phyloP scores from a whole-genome alignment of 2,113 vertebrate genomes.

The Puma concolor region DNA sequence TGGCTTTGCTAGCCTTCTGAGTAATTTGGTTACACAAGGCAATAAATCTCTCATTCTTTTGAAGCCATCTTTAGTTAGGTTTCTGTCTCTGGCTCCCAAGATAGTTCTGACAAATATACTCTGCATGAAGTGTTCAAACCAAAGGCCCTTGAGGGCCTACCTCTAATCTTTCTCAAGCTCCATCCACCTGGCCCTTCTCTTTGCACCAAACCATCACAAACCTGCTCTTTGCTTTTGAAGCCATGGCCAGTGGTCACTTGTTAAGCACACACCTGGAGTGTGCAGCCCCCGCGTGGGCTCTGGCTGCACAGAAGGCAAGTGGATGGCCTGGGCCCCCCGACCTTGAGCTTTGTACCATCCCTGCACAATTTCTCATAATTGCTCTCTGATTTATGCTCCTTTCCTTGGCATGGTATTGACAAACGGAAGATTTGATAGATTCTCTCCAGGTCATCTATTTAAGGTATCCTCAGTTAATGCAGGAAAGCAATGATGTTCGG shows the following conservation, averaged over 20 bases:
- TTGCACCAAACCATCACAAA: neutral
- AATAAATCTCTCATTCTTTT: neutral
- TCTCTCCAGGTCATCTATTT: slow-evolving; percentile 33
- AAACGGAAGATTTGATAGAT: slow-evolving; percentile 18
- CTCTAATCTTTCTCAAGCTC: neutral
- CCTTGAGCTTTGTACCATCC: neutral
- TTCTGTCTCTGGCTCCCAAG: neutral
- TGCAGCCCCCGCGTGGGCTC: neutral
- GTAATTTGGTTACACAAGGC: neutral
- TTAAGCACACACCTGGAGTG: neutral
- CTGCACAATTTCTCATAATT: neutral
- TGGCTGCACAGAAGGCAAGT: neutral
- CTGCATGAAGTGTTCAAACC: neutral
- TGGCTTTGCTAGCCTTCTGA: neutral
- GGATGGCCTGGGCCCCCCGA: neutral
- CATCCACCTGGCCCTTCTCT: neutral
- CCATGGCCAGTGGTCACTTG: neutral
- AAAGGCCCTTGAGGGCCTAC: neutral
- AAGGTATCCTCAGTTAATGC: neutral
- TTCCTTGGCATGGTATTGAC: slow-evolving; percentile 47
- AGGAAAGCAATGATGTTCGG: neutral
- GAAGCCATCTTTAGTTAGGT: neutral
- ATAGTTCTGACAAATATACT: neutral
- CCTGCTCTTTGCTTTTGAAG: neutral
- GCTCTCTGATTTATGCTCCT: slow-evolving; percentile 24